Conservation (phyloP, 1,140 invertebrate species). For the Maconellicoccus hirsutus region DNA sequence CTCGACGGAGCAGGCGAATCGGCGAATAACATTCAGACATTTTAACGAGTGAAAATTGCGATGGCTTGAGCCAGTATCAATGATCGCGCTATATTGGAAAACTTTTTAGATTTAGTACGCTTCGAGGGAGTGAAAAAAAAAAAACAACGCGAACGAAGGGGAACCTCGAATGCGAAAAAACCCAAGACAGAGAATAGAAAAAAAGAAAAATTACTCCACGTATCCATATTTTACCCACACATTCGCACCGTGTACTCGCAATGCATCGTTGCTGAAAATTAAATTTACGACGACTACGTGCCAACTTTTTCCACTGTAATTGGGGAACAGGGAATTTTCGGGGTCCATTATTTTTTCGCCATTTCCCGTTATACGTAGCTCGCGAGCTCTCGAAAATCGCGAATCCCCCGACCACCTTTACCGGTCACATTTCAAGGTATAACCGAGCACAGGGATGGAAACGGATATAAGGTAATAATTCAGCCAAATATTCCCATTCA, state of each 20-base stretch:
- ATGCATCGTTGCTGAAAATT: neutral
- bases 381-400: neutral
- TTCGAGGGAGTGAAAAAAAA: neutral
- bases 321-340: neutral
- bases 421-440: no score
- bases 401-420: neutral
- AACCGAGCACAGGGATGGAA: no score
- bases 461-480: no score
- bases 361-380: neutral
- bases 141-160: neutral
- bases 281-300: conserved; percentile 7
- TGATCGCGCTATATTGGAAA: conserved; percentile 1
- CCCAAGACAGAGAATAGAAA: neutral
- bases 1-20: no score
- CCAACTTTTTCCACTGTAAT: neutral
- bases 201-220: neutral
- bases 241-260: neutral
- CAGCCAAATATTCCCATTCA: no score
- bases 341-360: neutral
- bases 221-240: neutral
- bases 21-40: neutral
- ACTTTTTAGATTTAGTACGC: neutral
- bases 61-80: neutral
- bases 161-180: no score
- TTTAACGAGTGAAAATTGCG: neutral